Percentiles rank a stretch among this genome's conserved stretches.
Conservation (phyloP, 2,797 vertebrate species). For the Echiichthys vipera region DNA sequence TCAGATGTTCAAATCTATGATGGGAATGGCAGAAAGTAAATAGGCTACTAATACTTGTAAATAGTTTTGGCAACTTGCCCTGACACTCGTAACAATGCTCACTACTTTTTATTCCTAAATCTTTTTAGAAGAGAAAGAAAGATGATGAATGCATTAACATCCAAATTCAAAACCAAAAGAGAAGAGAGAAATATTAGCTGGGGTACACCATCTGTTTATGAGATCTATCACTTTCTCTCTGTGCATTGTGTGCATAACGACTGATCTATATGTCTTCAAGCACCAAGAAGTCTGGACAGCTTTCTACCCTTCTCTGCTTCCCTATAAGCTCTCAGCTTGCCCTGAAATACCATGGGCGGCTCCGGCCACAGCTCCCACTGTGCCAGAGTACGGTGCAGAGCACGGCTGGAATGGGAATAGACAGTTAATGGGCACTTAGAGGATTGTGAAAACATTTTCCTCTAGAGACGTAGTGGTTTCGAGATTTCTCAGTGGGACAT, state of each 20-base stretch:
- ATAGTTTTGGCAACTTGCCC: conserved; percentile 84
- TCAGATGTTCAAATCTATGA: conserved; percentile 89
- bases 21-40: conserved; percentile 94
- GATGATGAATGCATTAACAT: conserved; percentile 45
- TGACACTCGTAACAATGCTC: background rate
- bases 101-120: background rate
- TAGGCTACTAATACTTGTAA: conserved; percentile 94
- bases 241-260: conserved; percentile 40
- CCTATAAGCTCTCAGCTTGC: conserved; percentile 40
- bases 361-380: conserved; percentile 75
- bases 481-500: conserved; percentile 68
- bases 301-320: conserved; percentile 38
- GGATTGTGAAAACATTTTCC: conserved; percentile 81
- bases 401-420: conserved; percentile 79
- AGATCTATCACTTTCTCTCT: conserved; percentile 53
- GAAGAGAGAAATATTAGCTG: conserved; percentile 18
- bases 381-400: conserved; percentile 61
- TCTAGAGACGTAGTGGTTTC: conserved; percentile 77
- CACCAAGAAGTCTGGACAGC: conserved; percentile 47
- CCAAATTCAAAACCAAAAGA: conserved; percentile 36
- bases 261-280: conserved; percentile 70
- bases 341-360: conserved; percentile 68
- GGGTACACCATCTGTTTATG: conserved; percentile 56
- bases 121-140: conserved; percentile 4
- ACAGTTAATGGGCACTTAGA: conserved; percentile 84